Percentiles rank a stretch among this genome's conserved stretches.
Evolutionary conservation across 2,113 vertebrate genomes (phyloP).

Genomic region (Hydrolagus affinis): DNA sequence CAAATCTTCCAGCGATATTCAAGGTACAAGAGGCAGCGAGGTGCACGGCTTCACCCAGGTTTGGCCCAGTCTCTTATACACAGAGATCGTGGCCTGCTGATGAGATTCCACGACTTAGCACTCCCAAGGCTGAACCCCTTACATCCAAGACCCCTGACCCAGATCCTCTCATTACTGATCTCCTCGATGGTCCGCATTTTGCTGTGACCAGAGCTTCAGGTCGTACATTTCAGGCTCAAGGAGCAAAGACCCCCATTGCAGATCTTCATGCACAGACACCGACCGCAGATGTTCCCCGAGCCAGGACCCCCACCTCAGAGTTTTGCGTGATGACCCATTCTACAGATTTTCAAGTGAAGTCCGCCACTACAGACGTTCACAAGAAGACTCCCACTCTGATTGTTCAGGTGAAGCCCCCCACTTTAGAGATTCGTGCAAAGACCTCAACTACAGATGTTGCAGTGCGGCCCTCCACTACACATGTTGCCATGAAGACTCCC

Average conservation of each 20-base stretch:
- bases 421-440: neutral
- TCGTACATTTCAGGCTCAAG: slow-evolving; percentile 39
- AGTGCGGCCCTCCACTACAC: slow-evolving; percentile 36
- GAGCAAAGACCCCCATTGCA: slow-evolving; percentile 40
- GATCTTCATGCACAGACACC: slow-evolving; percentile 57
- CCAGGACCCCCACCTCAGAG: slow-evolving; percentile 45
- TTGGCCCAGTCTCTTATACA: neutral
- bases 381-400: slow-evolving; percentile 35
- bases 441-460: neutral
- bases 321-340: slow-evolving; percentile 47
- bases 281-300: slow-evolving; percentile 46
- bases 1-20: neutral
- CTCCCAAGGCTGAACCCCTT: slow-evolving; percentile 3
- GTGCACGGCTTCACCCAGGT: neutral
- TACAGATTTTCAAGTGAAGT: slow-evolving; percentile 34
- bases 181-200: neutral
- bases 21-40: neutral
- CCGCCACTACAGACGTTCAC: slow-evolving; percentile 37
- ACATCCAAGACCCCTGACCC: too few relatives aligned
- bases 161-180: neutral
- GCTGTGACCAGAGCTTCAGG: slow-evolving; percentile 42
- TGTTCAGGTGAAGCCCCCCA: neutral
- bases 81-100: neutral
- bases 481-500: slow-evolving; percentile 35
- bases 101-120: slow-evolving; percentile 2